Evolutionary conservation across 1,140 invertebrate genomes (phyloP).

Genomic region (Ooceraea biroi): DNA sequence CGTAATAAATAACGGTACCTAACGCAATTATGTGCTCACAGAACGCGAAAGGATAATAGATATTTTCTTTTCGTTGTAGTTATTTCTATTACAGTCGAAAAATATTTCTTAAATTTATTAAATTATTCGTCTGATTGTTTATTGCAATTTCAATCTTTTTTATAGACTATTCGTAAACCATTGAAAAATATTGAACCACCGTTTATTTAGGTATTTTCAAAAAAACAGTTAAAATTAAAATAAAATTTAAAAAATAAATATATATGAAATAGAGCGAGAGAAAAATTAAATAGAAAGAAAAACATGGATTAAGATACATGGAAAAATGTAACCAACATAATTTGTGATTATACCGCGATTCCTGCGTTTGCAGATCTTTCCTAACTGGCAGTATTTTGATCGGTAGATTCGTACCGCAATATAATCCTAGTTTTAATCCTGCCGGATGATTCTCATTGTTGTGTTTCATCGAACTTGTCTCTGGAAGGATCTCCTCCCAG

Average conservation of each 20-base stretch:
- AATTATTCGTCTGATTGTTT: neutral
- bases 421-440: slow-evolving; percentile 73
- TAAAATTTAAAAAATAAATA: neutral
- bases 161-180: neutral
- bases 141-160: neutral
- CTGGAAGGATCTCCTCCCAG: slow-evolving; percentile 59
- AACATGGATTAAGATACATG: neutral
- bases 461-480: slow-evolving; percentile 74
- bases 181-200: neutral
- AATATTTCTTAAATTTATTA: neutral
- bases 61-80: slow-evolving; percentile 15
- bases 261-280: neutral
- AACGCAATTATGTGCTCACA: slow-evolving; percentile 76
- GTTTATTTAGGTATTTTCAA: neutral
- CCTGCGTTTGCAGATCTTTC: slow-evolving; percentile 56
- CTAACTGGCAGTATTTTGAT: slow-evolving; percentile 64
- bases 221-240: neutral
- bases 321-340: slow-evolving; percentile 47
- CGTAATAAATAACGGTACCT: slow-evolving; percentile 76
- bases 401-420: slow-evolving; percentile 59
- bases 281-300: slow-evolving; percentile 5
- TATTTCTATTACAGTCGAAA: neutral
- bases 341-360: slow-evolving; percentile 55
- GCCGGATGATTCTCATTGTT: slow-evolving; percentile 72
- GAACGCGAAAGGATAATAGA: slow-evolving; percentile 62